Conservation (phyloP, 2,113 vertebrate genomes). For the Uria lomvia region DNA sequence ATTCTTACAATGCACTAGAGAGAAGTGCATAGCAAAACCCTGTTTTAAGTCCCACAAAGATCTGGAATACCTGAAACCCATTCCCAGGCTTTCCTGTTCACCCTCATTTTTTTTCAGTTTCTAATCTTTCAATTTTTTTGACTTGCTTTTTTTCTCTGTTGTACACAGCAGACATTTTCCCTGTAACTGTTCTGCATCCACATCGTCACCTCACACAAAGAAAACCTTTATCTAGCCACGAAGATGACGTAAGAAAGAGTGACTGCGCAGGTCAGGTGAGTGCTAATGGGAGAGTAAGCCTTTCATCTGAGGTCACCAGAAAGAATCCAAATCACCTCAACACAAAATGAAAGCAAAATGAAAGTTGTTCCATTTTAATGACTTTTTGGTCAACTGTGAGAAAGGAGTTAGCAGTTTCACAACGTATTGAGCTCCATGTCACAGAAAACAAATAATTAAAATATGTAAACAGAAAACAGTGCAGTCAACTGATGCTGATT, state of each 20-base stretch:
- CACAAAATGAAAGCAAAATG: not conserved
- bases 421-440: not conserved
- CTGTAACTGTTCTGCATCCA: not conserved
- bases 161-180: not conserved
- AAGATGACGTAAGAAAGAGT: not conserved
- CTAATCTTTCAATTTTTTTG: not conserved
- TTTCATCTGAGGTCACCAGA: not conserved
- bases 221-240: not conserved
- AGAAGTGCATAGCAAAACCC: not conserved
- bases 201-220: not conserved
- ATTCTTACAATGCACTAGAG: not conserved
- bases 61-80: not conserved
- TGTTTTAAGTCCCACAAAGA: not conserved
- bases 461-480: not conserved
- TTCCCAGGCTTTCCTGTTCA: not conserved
- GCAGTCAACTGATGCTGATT: not conserved
- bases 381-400: not conserved
- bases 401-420: not conserved
- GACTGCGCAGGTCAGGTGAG: not conserved
- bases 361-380: not conserved
- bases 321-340: not conserved
- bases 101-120: not conserved
- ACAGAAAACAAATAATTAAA: not conserved
- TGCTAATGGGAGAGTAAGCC: not conserved
- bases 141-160: not conserved